Evolutionary conservation across 1,140 invertebrate species (phyloP).

Genomic region (Halictus rubicundus): DNA sequence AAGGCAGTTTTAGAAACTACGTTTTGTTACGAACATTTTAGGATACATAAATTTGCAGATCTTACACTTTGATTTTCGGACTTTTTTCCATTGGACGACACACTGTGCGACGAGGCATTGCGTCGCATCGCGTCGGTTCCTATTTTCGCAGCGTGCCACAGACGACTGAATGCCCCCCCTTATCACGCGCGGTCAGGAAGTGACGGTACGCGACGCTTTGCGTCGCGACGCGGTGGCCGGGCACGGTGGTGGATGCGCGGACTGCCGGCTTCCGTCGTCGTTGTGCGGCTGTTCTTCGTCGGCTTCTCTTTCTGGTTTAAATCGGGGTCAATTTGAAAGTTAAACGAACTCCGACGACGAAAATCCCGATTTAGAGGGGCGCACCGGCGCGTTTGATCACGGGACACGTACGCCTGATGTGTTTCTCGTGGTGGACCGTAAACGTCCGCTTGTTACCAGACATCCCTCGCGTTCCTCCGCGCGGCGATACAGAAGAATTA

Average conservation of each 20-base stretch:
- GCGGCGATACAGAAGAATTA: slow-evolving; percentile 14
- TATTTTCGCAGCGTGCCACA: slow-evolving; percentile 18
- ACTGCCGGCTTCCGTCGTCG: slow-evolving; percentile 1
- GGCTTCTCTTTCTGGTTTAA: slow-evolving; percentile 57
- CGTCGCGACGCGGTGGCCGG: no score
- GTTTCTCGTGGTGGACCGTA: slow-evolving; percentile 7
- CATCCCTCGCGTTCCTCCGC: slow-evolving; percentile 23
- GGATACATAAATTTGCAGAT: no score
- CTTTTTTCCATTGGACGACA: no score
- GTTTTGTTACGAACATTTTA: no score
- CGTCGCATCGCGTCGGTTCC: background rate
- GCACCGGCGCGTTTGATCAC: slow-evolving; percentile 48
- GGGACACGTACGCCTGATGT: slow-evolving; percentile 1
- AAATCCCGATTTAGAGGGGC: slow-evolving; percentile 58
- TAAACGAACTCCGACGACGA: slow-evolving; percentile 61
- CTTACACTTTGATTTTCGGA: no score
- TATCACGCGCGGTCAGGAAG: background rate
- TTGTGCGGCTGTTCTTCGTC: slow-evolving; percentile 20
- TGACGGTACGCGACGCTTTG: background rate
- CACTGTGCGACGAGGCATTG: no score
- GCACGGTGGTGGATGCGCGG: no score
- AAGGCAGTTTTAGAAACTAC: no score
- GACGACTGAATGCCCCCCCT: background rate
- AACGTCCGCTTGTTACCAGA: slow-evolving; percentile 41
- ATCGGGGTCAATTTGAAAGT: slow-evolving; percentile 67